Percentiles rank a stretch among this genome's conserved stretches.
Conservation (phyloP, 2,888 invertebrate genomes). For the Pseudococcus longispinus region DNA sequence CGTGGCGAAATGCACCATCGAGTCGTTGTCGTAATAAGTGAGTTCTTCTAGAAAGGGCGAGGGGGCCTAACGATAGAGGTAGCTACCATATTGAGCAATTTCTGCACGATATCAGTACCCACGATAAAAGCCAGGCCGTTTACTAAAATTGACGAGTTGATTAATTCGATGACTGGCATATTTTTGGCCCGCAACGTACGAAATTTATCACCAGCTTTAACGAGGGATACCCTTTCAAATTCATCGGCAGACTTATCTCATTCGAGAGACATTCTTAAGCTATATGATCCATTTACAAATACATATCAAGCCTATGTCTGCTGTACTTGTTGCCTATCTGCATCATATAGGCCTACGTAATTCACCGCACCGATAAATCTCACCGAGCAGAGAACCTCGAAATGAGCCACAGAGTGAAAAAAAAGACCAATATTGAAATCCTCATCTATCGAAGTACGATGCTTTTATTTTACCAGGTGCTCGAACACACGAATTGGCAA, state of each 20-base stretch:
- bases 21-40: not conserved
- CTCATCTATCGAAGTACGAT: conserved; percentile 2
- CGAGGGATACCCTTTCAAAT: not conserved
- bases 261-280: no score
- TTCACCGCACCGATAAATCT: no score
- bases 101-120: not conserved
- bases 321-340: no score
- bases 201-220: not conserved
- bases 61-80: no score
- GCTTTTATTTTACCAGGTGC: conserved; percentile 44
- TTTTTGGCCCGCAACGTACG: not conserved
- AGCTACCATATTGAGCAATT: not conserved
- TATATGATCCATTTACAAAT: no score
- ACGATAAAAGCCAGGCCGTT: not conserved
- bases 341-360: no score
- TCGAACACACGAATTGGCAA: conserved; percentile 29
- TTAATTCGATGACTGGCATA: conserved; percentile 20
- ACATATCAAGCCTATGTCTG: no score
- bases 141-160: conserved; percentile 5
- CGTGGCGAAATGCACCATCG: not conserved
- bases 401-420: not conserved
- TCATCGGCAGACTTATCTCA: no score
- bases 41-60: not conserved
- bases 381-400: no score
- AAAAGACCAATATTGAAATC: conserved; percentile 33